Conservation (phyloP, 2,113 vertebrate genomes). For the Uria aalge region DNA sequence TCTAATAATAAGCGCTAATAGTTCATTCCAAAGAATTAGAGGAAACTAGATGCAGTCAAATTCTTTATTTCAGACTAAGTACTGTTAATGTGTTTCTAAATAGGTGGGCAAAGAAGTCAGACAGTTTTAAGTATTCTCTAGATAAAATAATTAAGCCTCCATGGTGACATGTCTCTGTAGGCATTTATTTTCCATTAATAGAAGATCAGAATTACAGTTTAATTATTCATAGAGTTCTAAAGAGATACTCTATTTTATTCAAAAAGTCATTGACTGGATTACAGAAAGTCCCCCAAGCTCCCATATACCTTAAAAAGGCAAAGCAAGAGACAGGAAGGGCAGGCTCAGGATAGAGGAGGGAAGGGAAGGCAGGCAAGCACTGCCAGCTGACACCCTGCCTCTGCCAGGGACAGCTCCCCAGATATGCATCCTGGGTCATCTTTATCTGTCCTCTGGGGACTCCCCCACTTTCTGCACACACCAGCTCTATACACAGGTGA, state of each 20-base stretch:
- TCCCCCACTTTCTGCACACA: too few species aligned
- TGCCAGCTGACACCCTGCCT: background rate
- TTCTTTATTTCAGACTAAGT: background rate
- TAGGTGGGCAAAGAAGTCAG: background rate
- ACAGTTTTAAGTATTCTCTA: background rate
- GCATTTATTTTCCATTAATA: slow-evolving; percentile 29
- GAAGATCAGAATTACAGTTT: background rate
- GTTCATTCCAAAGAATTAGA: background rate
- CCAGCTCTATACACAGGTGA: background rate
- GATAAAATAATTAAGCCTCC: background rate
- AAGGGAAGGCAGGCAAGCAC: background rate
- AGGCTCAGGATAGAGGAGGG: background rate
- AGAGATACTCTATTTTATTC: background rate
- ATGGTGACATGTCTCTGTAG: background rate
- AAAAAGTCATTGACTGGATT: background rate
- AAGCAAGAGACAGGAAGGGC: background rate
- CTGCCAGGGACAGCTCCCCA: background rate
- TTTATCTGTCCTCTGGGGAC: background rate
- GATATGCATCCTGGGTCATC: background rate
- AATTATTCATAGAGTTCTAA: slow-evolving; percentile 36
- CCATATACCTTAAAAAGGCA: background rate
- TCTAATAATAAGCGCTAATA: background rate
- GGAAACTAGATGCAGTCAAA: background rate
- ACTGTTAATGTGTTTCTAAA: background rate
- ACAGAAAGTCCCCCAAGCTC: background rate